Percentiles rank a stretch among this genome's conserved stretches.
These are phyloP conservation scores for Fabriciana adippe DNA, from an alignment of 2,888 invertebrate genomes.

Conservation along the genomic window DNA sequence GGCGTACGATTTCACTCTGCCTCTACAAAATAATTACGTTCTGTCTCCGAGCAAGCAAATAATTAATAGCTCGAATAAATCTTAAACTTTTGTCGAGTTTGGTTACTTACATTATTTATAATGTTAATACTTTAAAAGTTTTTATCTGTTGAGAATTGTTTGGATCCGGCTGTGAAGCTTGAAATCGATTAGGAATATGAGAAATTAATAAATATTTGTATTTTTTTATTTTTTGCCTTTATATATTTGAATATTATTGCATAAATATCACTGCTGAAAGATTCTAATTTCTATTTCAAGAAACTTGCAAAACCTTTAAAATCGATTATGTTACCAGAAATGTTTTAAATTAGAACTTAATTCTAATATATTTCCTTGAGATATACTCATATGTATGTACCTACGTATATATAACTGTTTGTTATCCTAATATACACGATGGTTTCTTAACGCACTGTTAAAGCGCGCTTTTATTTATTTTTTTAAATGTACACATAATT, in stretches of 20 bases:
- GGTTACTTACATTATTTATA: slow-evolving; percentile 60
- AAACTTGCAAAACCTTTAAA: no score
- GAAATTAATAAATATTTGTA: neutral
- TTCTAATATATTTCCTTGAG: no score
- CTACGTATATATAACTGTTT: no score
- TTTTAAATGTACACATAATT: no score
- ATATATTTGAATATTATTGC: neutral
- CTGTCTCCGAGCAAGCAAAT: slow-evolving; percentile 64
- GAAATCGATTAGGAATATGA: neutral
- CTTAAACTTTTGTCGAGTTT: slow-evolving; percentile 64
- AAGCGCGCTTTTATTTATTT: no score
- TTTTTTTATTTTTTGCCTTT: neutral
- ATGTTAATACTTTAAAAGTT: slow-evolving; percentile 49
- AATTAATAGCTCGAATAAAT: slow-evolving; percentile 69
- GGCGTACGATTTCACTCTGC: slow-evolving; percentile 63
- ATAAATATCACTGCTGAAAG: neutral
- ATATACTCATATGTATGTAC: no score
- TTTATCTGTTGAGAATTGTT: slow-evolving; percentile 35
- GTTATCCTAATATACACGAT: no score
- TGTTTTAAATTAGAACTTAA: no score
- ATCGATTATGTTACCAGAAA: no score
- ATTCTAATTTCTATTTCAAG: no score
- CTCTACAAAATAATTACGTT: slow-evolving; percentile 65
- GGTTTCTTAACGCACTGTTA: no score
- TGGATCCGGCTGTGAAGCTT: slow-evolving; percentile 20